Conservation (phyloP, 2,888 invertebrate species). For the Lithophane ornitopus region DNA sequence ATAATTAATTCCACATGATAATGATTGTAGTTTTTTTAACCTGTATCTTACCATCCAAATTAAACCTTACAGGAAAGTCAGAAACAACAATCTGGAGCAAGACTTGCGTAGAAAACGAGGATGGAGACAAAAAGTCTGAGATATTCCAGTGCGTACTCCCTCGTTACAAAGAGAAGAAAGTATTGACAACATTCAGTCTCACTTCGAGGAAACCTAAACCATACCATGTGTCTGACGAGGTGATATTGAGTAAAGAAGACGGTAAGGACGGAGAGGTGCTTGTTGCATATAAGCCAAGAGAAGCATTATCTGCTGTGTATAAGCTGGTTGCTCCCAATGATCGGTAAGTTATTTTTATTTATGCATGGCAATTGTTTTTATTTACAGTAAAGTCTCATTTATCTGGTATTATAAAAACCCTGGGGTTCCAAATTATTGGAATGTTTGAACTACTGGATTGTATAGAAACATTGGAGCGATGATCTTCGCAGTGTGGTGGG, state of each 20-base stretch:
- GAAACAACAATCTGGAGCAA: constrained; percentile 84
- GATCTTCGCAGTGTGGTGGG: too few species aligned
- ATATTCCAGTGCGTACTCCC: constrained; percentile 82
- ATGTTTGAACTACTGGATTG: neutral
- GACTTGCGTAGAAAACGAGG: constrained; percentile 74
- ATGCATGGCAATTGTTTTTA: neutral
- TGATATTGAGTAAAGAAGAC: constrained; percentile 74
- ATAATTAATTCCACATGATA: neutral
- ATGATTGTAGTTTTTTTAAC: too few species aligned
- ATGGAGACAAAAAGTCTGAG: constrained; percentile 79
- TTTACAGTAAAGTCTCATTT: neutral
- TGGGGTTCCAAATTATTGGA: neutral
- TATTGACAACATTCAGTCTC: constrained; percentile 68
- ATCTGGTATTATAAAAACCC: too few species aligned
- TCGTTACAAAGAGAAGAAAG: constrained; percentile 80
- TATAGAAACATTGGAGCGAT: neutral
- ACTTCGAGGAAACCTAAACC: constrained; percentile 56
- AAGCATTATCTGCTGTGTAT: constrained; percentile 78
- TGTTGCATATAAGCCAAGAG: constrained; percentile 80
- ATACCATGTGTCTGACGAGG: constrained; percentile 70
- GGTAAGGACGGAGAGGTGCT: constrained; percentile 79
- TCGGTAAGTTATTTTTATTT: constrained; percentile 45
- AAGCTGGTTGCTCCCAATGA: constrained; percentile 68
- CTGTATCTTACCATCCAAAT: neutral
- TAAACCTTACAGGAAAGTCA: constrained; percentile 65